Conservation (phyloP, 1,140 invertebrate species). For the Bombus soroeensis region DNA sequence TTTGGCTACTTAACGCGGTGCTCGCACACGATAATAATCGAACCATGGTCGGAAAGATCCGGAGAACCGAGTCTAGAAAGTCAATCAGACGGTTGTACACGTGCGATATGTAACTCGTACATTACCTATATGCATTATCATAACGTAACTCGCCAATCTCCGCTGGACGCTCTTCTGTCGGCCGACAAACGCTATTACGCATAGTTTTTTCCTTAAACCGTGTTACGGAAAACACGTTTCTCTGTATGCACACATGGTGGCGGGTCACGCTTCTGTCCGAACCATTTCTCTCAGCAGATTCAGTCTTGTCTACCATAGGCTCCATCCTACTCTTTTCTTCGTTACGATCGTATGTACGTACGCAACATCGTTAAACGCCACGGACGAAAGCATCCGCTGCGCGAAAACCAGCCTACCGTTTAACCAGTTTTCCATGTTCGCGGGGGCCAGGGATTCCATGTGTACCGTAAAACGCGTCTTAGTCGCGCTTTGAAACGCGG, state of each 20-base stretch:
- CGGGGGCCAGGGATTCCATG: not conserved
- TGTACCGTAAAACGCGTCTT: too few species aligned
- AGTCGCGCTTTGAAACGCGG: not conserved
- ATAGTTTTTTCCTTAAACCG: not conserved
- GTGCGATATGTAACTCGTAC: slow-evolving; percentile 26
- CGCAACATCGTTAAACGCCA: not conserved
- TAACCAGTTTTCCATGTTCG: not conserved
- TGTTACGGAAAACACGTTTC: slow-evolving; percentile 50
- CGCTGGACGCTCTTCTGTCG: slow-evolving; percentile 49
- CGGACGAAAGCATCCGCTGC: not conserved
- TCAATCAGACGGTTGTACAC: slow-evolving; percentile 43
- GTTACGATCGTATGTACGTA: not conserved
- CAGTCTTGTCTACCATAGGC: slow-evolving; percentile 11
- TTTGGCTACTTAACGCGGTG: slow-evolving; percentile 66
- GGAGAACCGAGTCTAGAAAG: slow-evolving; percentile 27
- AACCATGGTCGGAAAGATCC: slow-evolving; percentile 37
- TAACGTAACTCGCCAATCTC: slow-evolving; percentile 28
- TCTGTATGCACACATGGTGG: slow-evolving; percentile 77
- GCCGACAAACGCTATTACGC: slow-evolving; percentile 35
- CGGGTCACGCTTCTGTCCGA: slow-evolving; percentile 79
- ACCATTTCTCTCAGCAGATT: slow-evolving; percentile 36
- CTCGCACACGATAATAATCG: slow-evolving; percentile 61
- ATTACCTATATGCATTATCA: not conserved
- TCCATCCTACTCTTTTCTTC: not conserved
- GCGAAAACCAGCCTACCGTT: not conserved